Conservation (phyloP, 1,140 invertebrate genomes). For the Procambarus virginalis region DNA sequence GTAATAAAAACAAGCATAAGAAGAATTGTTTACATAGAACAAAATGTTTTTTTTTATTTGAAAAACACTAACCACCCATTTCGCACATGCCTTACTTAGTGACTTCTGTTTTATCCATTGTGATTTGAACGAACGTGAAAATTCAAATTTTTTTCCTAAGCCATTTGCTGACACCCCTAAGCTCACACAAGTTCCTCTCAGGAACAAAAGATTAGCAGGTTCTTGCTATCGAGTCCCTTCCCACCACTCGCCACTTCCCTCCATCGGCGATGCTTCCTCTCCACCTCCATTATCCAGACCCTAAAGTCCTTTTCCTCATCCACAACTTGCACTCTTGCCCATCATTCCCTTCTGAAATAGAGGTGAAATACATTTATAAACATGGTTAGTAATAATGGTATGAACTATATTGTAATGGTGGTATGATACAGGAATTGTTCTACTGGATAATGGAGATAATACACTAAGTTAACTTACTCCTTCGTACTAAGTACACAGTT, state of each 20-base stretch:
- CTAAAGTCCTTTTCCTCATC: slow-evolving; percentile 68
- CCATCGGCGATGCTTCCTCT: slow-evolving; percentile 75
- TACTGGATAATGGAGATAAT: too few relatives aligned
- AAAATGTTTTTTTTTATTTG: too few relatives aligned
- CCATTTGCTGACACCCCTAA: slow-evolving; percentile 90
- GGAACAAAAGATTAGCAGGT: slow-evolving; percentile 87
- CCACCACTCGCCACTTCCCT: slow-evolving; percentile 78
- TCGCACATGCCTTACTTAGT: slow-evolving; percentile 80
- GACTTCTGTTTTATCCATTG: slow-evolving; percentile 91
- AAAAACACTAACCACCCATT: neutral
- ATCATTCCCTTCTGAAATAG: slow-evolving; percentile 40
- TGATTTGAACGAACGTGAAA: slow-evolving; percentile 94
- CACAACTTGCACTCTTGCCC: slow-evolving; percentile 67
- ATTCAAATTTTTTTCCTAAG: slow-evolving; percentile 88
- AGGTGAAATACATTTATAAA: neutral
- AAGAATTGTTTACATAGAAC: too few relatives aligned
- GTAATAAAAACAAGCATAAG: too few relatives aligned
- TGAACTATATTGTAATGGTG: too few relatives aligned
- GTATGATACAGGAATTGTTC: too few relatives aligned
- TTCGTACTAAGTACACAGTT: too few relatives aligned
- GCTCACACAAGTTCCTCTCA: slow-evolving; percentile 85
- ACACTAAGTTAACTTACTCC: too few relatives aligned
- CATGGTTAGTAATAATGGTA: too few relatives aligned
- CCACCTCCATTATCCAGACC: slow-evolving; percentile 51
- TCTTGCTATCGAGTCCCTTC: slow-evolving; percentile 90